Evolutionary conservation across 2,888 invertebrate genomes (phyloP).

Genomic region (Agelastica alni): DNA sequence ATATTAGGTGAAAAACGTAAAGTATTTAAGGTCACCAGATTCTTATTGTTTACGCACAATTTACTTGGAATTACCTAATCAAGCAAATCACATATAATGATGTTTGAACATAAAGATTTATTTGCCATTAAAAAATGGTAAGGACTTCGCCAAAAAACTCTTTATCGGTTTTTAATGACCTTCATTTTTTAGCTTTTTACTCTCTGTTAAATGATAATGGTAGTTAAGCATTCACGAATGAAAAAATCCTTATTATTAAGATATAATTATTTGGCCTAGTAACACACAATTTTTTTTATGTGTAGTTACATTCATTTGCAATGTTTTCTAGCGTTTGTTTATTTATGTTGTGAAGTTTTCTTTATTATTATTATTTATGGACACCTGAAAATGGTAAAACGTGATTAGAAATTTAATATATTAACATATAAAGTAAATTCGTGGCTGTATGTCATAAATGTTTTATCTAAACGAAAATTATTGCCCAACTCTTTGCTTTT

Average conservation of each 20-base stretch:
- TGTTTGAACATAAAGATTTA: background rate
- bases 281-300: slow-evolving; percentile 15
- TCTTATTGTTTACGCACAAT: background rate
- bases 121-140: background rate
- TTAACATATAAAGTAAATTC: too few relatives aligned
- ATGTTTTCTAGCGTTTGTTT: background rate
- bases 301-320: background rate
- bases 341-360: background rate
- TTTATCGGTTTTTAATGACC: slow-evolving; percentile 3
- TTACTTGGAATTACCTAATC: background rate
- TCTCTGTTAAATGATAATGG: background rate
- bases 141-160: background rate
- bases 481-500: too few relatives aligned
- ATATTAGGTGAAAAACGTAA: background rate
- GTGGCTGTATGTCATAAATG: too few relatives aligned
- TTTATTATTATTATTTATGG: too few relatives aligned
- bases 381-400: too few relatives aligned
- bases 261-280: slow-evolving; percentile 24
- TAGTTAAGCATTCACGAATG: slow-evolving; percentile 8
- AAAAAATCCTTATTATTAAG: slow-evolving; percentile 13
- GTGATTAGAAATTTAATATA: too few relatives aligned
- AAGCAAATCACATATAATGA: background rate
- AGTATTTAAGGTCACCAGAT: background rate
- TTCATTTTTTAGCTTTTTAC: background rate
- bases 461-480: too few relatives aligned